Evolutionary conservation across 2,113 vertebrate genomes (phyloP).

Genomic region (Balaeniceps rex): DNA sequence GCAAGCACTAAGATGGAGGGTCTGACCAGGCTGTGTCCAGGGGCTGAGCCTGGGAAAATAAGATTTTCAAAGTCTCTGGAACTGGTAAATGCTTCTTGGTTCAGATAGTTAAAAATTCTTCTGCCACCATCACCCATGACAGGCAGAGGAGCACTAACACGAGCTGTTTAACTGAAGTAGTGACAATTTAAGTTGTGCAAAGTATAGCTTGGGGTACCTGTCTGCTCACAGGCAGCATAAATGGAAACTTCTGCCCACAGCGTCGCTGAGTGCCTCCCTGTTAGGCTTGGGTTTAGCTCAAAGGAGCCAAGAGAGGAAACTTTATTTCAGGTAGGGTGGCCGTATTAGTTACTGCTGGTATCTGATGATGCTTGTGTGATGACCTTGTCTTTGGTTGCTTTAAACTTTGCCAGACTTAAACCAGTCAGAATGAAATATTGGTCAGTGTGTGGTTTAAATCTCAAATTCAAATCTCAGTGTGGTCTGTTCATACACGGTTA

Average conservation of each 20-base stretch:
- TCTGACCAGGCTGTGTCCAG: too few species aligned
- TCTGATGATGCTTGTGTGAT: background rate
- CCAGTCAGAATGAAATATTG: too few species aligned
- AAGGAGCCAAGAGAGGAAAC: background rate
- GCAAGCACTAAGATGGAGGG: background rate
- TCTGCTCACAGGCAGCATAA: background rate
- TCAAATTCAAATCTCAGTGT: background rate
- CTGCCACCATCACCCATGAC: background rate
- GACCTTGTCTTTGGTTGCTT: background rate
- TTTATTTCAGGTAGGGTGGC: background rate
- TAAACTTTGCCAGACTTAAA: background rate
- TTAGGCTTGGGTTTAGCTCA: background rate
- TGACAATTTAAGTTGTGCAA: background rate
- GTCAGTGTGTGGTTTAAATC: background rate
- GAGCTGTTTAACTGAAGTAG: background rate
- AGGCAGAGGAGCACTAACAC: fast-evolving
- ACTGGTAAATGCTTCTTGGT: background rate
- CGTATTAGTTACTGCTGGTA: fast-evolving
- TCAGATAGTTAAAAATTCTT: background rate
- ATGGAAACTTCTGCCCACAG: background rate
- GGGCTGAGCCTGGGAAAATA: background rate
- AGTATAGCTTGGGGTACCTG: too few species aligned
- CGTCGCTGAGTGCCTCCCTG: fast-evolving
- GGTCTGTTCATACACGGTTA: background rate
- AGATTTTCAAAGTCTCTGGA: background rate